A percentile compares a stretch with the other conserved stretches of the same genome.
These are phyloP conservation scores for Rhabdomys dilectus DNA, from an alignment of 2,113 vertebrate species.

Conservation along the genomic window DNA sequence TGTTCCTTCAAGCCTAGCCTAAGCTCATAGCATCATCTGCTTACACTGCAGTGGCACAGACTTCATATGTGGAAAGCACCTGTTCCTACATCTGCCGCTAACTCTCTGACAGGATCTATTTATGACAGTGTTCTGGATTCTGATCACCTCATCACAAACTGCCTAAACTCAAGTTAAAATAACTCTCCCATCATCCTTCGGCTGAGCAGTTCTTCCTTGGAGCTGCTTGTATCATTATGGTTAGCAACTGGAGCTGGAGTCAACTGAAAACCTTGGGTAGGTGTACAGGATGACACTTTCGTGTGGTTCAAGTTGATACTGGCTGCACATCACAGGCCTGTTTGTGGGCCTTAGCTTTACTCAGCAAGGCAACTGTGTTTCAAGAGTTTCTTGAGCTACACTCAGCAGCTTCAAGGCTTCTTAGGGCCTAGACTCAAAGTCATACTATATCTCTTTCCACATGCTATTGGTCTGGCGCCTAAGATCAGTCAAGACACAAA, in stretches of 20 bases:
- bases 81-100: neutral
- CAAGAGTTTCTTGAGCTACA: neutral
- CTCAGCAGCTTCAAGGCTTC: neutral
- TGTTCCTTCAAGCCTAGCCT: neutral
- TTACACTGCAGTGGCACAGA: neutral
- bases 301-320: neutral
- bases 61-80: neutral
- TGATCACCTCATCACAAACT: neutral
- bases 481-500: constrained; percentile 13
- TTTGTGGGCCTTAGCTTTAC: neutral
- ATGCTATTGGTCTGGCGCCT: neutral
- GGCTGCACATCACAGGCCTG: neutral
- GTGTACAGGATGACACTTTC: neutral
- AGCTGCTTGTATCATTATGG: neutral
- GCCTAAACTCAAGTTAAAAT: neutral
- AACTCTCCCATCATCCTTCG: neutral
- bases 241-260: neutral
- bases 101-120: constrained; percentile 3
- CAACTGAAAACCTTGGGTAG: neutral
- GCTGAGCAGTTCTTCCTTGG: neutral
- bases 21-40: neutral
- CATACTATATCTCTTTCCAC: neutral
- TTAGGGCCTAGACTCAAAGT: neutral
- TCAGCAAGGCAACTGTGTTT: neutral
- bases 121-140: neutral